A percentile compares a stretch with the other conserved stretches of the same genome.
Conservation (phyloP, 2,797 vertebrate genomes). For the Rachycentron canadum region DNA sequence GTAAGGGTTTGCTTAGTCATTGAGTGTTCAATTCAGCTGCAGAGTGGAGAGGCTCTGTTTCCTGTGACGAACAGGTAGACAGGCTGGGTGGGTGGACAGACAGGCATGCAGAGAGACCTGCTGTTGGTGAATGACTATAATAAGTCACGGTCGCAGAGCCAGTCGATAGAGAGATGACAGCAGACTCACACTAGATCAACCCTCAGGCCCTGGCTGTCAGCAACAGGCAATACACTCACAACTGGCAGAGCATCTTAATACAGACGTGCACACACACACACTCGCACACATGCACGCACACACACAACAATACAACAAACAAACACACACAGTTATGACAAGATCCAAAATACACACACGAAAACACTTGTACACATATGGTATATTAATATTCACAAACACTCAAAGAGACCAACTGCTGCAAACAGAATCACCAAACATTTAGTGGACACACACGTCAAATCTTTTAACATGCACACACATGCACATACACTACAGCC, state of each 20-base stretch:
- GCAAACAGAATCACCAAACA: neutral
- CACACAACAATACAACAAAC: too few relatives aligned
- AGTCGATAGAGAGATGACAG: constrained; percentile 61
- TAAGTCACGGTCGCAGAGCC: constrained; percentile 44
- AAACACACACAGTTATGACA: constrained; percentile 4
- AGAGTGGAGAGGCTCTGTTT: constrained; percentile 4
- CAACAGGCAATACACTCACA: constrained; percentile 29
- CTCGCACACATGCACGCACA: neutral
- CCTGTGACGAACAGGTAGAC: constrained; percentile 21
- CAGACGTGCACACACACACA: constrained; percentile 1
- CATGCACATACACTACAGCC: too few relatives aligned
- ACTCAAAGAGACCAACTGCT: neutral
- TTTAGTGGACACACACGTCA: neutral
- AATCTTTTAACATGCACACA: too few relatives aligned
- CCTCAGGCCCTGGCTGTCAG: constrained; percentile 55
- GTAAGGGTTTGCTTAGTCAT: neutral
- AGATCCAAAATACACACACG: neutral
- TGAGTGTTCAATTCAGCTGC: constrained; percentile 16
- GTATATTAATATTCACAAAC: too few relatives aligned
- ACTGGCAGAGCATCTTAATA: constrained; percentile 10
- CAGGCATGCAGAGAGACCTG: constrained; percentile 21
- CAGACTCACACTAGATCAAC: constrained; percentile 56
- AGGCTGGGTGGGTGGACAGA: constrained; percentile 19
- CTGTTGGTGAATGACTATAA: constrained; percentile 47
- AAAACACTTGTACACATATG: constrained; percentile 8